These are phyloP conservation scores for Lasioglossum pauxillum DNA, from an alignment of 2,888 invertebrate genomes.

Conservation along the genomic window DNA sequence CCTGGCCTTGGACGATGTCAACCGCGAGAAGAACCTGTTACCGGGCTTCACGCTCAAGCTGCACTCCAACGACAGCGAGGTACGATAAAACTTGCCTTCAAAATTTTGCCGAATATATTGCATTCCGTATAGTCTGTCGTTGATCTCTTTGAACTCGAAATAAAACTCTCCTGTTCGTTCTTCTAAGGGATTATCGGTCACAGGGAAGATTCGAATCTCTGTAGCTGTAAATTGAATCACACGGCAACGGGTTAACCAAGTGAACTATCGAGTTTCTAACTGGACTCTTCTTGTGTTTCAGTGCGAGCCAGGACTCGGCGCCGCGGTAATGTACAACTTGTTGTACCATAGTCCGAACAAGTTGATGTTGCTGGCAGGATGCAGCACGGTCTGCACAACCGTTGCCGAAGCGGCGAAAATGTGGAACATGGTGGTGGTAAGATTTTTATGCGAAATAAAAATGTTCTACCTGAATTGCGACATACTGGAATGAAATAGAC, in stretches of 20 bases:
- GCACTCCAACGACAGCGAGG: conserved; percentile 98
- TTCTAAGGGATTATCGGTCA: background rate
- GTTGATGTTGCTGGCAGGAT: conserved; percentile 96
- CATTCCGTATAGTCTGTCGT: background rate
- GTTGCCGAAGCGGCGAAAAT: conserved; percentile 99
- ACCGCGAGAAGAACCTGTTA: conserved; percentile 93
- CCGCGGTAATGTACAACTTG: conserved; percentile 99
- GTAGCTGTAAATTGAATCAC: background rate
- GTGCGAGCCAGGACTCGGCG: conserved; percentile 99
- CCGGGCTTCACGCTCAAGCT: conserved; percentile 96
- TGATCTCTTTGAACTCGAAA: background rate
- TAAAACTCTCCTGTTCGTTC: background rate
- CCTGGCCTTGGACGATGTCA: conserved; percentile 98
- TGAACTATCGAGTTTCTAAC: background rate
- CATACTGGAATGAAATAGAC: too few species aligned
- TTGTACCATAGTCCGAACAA: conserved; percentile 98
- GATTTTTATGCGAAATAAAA: too few species aligned
- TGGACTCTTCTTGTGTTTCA: conserved; percentile 82
- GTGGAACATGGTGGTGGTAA: conserved; percentile 99
- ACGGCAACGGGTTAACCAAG: background rate
- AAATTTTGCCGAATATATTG: background rate
- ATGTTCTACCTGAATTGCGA: too few species aligned
- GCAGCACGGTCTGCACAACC: conserved; percentile 99
- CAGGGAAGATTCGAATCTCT: background rate
- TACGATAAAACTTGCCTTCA: conserved; percentile 82